A percentile compares a stretch with the other conserved stretches of the same genome.
phyloP scores from a whole-genome alignment of 1,140 invertebrate genomes.

The Ostrea denselamellosa region DNA sequence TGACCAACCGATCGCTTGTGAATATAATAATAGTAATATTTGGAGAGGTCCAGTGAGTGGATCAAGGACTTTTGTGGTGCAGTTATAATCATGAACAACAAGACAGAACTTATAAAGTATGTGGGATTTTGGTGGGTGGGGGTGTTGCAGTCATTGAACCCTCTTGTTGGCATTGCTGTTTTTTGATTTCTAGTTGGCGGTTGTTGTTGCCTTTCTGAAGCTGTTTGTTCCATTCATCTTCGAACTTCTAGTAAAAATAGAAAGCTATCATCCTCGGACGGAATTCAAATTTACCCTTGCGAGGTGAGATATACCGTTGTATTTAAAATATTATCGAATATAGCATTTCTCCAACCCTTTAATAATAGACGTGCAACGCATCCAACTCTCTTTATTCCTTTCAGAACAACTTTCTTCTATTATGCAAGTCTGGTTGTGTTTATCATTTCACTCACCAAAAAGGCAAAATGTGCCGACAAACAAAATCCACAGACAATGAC shows the following conservation, averaged over 20 bases:
- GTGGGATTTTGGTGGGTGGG: too few relatives aligned
- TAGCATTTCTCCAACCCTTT: background rate
- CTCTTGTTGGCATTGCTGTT: too few relatives aligned
- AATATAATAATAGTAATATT: too few relatives aligned
- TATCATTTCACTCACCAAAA: constrained; percentile 62
- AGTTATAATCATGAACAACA: too few relatives aligned
- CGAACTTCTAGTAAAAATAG: constrained; percentile 61
- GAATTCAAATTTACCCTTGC: constrained; percentile 66
- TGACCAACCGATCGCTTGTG: too few relatives aligned
- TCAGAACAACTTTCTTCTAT: constrained; percentile 71
- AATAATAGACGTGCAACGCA: too few relatives aligned
- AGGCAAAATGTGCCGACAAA: constrained; percentile 55
- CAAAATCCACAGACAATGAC: background rate
- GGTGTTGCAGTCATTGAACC: too few relatives aligned
- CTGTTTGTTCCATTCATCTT: constrained; percentile 67
- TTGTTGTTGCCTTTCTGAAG: constrained; percentile 66
- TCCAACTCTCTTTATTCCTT: constrained; percentile 47
- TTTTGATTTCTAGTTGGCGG: constrained; percentile 62
- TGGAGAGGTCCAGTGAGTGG: too few relatives aligned
- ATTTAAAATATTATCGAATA: background rate
- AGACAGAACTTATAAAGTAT: too few relatives aligned
- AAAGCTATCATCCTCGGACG: constrained; percentile 67
- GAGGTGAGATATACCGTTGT: constrained; percentile 55
- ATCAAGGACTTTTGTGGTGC: too few relatives aligned
- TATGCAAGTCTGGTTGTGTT: constrained; percentile 69